Conservation (phyloP, 2,888 invertebrate species). For the Pheosia tremula region DNA sequence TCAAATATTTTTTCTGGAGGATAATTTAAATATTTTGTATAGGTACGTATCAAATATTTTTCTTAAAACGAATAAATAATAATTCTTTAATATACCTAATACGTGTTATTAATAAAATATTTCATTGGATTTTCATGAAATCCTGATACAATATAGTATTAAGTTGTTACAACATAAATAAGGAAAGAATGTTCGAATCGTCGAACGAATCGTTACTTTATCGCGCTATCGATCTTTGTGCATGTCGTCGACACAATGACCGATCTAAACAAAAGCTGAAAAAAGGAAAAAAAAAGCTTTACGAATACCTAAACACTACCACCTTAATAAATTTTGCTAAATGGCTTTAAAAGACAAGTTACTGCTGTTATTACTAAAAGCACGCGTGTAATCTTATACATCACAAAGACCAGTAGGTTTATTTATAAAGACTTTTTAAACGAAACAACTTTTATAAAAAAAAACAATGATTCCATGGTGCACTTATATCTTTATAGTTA, state of each 20-base stretch:
- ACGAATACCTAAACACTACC: not conserved
- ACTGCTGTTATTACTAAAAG: not conserved
- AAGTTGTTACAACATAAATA: too few relatives aligned
- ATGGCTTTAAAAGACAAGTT: not conserved
- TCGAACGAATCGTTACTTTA: too few relatives aligned
- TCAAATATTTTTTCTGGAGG: not conserved
- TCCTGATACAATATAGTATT: not conserved
- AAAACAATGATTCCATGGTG: too few relatives aligned
- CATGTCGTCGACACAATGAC: constrained; percentile 1
- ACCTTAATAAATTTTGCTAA: constrained; percentile 5
- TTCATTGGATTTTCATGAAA: not conserved
- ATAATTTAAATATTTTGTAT: not conserved
- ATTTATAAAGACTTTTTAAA: too few relatives aligned
- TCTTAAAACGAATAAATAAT: too few relatives aligned
- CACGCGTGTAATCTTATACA: not conserved
- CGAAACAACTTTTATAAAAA: too few relatives aligned
- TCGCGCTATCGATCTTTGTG: not conserved
- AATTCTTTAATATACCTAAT: too few relatives aligned
- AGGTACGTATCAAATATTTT: too few relatives aligned
- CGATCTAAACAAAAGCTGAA: not conserved
- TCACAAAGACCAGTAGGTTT: not conserved
- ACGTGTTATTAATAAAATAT: too few relatives aligned
- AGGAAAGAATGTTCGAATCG: too few relatives aligned
- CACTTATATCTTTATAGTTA: too few relatives aligned
- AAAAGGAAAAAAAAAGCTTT: not conserved